Base-by-base conservation (phyloP, 1,140 invertebrate genomes). In the Drosophila ohnishii region DNA sequence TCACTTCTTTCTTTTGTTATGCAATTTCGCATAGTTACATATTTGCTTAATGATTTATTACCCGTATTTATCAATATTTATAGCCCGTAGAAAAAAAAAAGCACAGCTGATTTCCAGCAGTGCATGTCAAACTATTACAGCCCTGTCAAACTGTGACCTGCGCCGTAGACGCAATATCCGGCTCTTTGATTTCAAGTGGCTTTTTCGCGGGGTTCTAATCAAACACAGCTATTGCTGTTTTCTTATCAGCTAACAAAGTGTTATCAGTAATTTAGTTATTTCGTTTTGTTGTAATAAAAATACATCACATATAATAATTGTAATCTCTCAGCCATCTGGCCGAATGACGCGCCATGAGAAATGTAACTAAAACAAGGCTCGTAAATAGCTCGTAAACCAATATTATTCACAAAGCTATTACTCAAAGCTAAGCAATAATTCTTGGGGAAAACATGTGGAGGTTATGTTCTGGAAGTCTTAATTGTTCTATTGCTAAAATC, bases 11-110 rank as follows among this genome's bases (percentile, higher is more conserved):
- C 47, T 67, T 22, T 53, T 53, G 60, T 83, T 84, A 84, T 84
- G 80, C 55, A 76, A 84, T 79, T 70, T 62, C 22, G 25, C 48
- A 55, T 51, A 16, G 55, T 32, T 79, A 37, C 44, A 73, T 44
- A 59, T 25, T 60, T 3, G 14, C 16, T 45, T 11, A 40, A 16
- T 53, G 66, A 51, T 69, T 70, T 77, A 69, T 76, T 69, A 50
- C 62, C 50, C 42, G 40, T 69, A 61, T 57, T 69, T 61, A 76
- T 55, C 48, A 60, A 69, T 69, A 58, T 69, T 76, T 61, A 76
- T 76, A n/a, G 62, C 35, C 16, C 7, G 34, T 34, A 42, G 25
- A 28, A 63, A 39, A 79, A 58, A n/a, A 25, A 34, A 19, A 40
- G 22, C 30, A 65, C 78, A 80, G 72, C 64, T 71, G 72, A 61